phyloP scores from a whole-genome alignment of 2,888 invertebrate genomes.

The Platerodrilus igneus region DNA sequence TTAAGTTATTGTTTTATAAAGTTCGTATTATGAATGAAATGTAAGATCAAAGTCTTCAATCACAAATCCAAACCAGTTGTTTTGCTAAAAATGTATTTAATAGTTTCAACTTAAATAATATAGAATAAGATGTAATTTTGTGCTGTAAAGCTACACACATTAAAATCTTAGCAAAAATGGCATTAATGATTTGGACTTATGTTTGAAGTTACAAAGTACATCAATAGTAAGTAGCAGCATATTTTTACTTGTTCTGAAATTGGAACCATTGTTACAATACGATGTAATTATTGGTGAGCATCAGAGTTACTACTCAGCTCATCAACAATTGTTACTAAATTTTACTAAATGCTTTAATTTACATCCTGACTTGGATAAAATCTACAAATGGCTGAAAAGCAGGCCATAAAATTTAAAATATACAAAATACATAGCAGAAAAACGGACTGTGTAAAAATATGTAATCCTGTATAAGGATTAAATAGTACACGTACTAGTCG shows the following conservation, averaged over 20 bases:
- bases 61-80: constrained; percentile 44
- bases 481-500: constrained; percentile 46
- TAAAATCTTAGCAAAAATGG: too few relatives aligned
- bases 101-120: too few relatives aligned
- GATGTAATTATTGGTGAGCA: constrained; percentile 43
- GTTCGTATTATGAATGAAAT: constrained; percentile 49
- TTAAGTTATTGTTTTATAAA: constrained; percentile 52
- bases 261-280: constrained; percentile 29
- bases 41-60: constrained; percentile 35
- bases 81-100: constrained; percentile 17
- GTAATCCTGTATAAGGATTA: constrained; percentile 25
- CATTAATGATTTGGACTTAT: too few relatives aligned
- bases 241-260: constrained; percentile 11
- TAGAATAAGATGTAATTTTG: too few relatives aligned
- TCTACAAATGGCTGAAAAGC: constrained; percentile 14
- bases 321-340: constrained; percentile 30
- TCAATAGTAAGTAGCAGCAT: too few relatives aligned
- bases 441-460: constrained; percentile 41
- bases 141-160: too few relatives aligned
- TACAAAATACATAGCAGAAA: constrained; percentile 16
- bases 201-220: too few relatives aligned
- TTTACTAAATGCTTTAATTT: constrained; percentile 5
- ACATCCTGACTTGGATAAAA: constrained; percentile 4
- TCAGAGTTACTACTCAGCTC: constrained; percentile 37
- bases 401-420: constrained; percentile 19